These are phyloP conservation scores for Synergus itoensis DNA, from an alignment of 2,888 invertebrate genomes.

Conservation along the genomic window DNA sequence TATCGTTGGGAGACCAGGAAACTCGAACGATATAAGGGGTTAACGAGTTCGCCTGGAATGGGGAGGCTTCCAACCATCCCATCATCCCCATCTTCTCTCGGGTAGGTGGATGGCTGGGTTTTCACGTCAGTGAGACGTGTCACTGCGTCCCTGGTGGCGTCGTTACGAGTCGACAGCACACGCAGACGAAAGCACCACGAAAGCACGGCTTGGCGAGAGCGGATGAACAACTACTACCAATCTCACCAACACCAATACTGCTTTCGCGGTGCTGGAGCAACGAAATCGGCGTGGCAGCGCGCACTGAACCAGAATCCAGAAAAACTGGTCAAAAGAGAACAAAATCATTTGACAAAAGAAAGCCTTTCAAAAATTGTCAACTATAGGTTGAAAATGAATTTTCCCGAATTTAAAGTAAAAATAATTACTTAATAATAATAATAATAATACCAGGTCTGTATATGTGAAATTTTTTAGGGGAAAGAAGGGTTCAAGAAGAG, in stretches of 20 bases:
- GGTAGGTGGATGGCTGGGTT: conserved; percentile 49
- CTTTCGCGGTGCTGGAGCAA: conserved; percentile 39
- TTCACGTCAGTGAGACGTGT: conserved; percentile 55
- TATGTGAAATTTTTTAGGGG: no score
- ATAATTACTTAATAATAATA: no score
- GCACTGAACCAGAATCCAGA: conserved; percentile 37
- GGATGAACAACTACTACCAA: conserved; percentile 42
- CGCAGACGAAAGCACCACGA: conserved; percentile 48
- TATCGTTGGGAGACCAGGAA: conserved; percentile 52
- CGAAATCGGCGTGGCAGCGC: conserved; percentile 45
- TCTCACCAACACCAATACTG: conserved; percentile 50
- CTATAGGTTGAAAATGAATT: no score
- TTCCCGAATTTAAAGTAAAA: no score
- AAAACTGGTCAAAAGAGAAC: neutral
- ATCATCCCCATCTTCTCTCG: neutral
- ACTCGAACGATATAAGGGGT: conserved; percentile 66
- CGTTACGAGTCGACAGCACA: conserved; percentile 71
- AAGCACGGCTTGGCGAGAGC: conserved; percentile 42
- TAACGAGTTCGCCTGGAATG: conserved; percentile 63
- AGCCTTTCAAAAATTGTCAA: neutral
- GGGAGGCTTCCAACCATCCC: conserved; percentile 43
- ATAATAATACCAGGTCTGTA: no score
- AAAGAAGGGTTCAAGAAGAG: no score
- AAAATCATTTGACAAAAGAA: neutral
- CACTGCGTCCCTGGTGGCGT: conserved; percentile 72